Conservation (phyloP, 2,797 vertebrate genomes). For the Pseudochaenichthys georgianus region DNA sequence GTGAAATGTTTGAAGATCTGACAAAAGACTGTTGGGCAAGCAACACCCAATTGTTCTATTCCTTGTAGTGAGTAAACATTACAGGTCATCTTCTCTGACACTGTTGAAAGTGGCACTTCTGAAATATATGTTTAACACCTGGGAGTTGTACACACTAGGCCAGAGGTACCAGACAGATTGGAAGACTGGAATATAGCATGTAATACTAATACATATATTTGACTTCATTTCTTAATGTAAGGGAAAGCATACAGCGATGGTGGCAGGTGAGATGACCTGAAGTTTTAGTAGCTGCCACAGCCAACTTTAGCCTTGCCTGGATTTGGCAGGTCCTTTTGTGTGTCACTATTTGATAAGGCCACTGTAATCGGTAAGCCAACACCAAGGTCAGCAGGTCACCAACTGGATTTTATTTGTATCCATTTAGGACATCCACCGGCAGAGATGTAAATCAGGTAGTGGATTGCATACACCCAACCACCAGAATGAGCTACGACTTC, state of each 20-base stretch:
- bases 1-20: neutral
- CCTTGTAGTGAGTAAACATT: neutral
- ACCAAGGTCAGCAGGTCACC: neutral
- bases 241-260: too few species aligned
- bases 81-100: neutral
- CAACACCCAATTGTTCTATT: neutral
- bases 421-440: neutral
- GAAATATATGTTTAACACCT: too few species aligned
- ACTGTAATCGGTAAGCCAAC: neutral
- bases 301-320: too few species aligned
- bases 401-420: neutral
- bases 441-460: neutral
- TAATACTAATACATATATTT: too few species aligned
- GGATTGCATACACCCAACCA: neutral
- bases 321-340: too few species aligned
- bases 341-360: neutral
- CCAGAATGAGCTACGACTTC: neutral
- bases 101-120: neutral
- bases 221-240: too few species aligned
- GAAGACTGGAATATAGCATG: too few species aligned
- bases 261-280: too few species aligned
- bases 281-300: too few species aligned
- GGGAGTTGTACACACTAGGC: too few species aligned
- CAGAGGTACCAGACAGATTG: too few species aligned
- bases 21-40: neutral